phyloP scores from a whole-genome alignment of 2,797 vertebrate genomes.

The Amblyopsis hoosieri region DNA sequence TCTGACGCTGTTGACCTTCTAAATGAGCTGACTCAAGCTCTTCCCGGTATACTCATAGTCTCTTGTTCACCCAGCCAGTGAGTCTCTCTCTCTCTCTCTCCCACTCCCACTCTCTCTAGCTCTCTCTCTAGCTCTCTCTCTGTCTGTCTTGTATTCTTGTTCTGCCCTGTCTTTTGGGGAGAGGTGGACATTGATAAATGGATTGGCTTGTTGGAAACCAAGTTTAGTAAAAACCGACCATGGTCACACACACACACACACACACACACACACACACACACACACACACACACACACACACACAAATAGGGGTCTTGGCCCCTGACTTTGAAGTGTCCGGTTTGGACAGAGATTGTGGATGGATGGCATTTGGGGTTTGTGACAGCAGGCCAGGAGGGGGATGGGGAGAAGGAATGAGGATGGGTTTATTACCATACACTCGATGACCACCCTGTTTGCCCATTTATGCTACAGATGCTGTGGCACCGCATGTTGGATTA shows the following conservation, averaged over 20 bases:
- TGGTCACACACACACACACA: conserved; percentile 43
- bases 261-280: conserved; percentile 31
- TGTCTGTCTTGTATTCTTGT: conserved; percentile 23
- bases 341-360: conserved; percentile 43
- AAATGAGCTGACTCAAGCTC: conserved; percentile 60
- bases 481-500: conserved; percentile 1
- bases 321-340: conserved; percentile 54
- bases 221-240: conserved; percentile 41
- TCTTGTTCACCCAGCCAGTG: conserved; percentile 3
- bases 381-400: conserved; percentile 20
- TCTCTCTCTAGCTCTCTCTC: conserved; percentile 3
- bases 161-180: conserved; percentile 19
- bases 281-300: conserved; percentile 29
- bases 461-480: conserved; percentile 22
- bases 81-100: conserved; percentile 5
- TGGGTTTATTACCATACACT: conserved; percentile 40
- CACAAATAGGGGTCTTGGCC: conserved; percentile 50
- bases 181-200: conserved; percentile 42
- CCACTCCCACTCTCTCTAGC: conserved; percentile 6
- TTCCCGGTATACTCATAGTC: conserved; percentile 21
- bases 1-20: conserved; percentile 63
- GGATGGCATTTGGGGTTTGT: conserved; percentile 51
- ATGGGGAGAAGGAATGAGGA: conserved; percentile 37
- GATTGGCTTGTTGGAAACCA: conserved; percentile 32
- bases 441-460: conserved; percentile 24